A percentile compares a stretch with the other conserved stretches of the same genome.
Conservation (phyloP, 2,113 vertebrate genomes). For the Pleuronectes platessa region DNA sequence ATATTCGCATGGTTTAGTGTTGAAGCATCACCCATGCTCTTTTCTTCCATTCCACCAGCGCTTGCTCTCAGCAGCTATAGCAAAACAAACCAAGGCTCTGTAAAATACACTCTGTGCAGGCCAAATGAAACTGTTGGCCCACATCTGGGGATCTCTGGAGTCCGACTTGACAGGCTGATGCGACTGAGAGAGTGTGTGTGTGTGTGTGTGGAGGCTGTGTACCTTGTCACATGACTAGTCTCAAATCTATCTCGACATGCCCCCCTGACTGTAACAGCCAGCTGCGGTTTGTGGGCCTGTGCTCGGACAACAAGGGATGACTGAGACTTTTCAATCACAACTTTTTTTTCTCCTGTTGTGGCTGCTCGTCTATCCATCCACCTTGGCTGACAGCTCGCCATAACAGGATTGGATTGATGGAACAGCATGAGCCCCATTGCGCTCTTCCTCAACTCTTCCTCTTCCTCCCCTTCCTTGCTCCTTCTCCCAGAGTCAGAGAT, state of each 20-base stretch:
- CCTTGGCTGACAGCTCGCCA: constrained; percentile 58
- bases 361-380: constrained; percentile 47
- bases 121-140: constrained; percentile 63
- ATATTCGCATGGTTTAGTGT: constrained; percentile 64
- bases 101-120: constrained; percentile 59
- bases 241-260: constrained; percentile 64
- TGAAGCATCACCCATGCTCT: constrained; percentile 46
- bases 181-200: constrained; percentile 33
- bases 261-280: constrained; percentile 50
- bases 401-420: constrained; percentile 67
- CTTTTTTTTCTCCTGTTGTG: constrained; percentile 46
- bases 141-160: constrained; percentile 57
- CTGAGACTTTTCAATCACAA: constrained; percentile 61
- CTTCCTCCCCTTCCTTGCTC: constrained; percentile 16
- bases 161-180: constrained; percentile 64
- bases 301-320: constrained; percentile 39
- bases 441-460: constrained; percentile 52
- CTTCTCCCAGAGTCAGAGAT: constrained; percentile 51
- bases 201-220: constrained; percentile 2
- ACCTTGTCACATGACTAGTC: constrained; percentile 61
- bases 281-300: constrained; percentile 20
- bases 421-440: constrained; percentile 43
- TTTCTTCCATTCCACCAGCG: constrained; percentile 44
- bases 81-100: constrained; percentile 63
- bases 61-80: constrained; percentile 42